Conservation (phyloP, 2,888 invertebrate species). For the Monochamus alternatus region DNA sequence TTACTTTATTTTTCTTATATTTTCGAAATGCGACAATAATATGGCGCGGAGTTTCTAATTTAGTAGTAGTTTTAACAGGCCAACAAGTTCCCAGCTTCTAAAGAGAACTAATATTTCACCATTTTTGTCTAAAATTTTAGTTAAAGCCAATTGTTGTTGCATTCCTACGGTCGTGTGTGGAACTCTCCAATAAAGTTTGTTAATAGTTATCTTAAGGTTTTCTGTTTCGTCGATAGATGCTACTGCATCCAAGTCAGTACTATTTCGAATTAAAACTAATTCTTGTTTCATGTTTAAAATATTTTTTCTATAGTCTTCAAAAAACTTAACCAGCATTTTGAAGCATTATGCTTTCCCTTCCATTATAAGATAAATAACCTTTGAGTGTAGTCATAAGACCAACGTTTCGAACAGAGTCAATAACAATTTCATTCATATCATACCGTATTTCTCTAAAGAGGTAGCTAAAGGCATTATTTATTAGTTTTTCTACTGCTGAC, state of each 20-base stretch:
- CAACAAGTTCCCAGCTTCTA: constrained; percentile 15
- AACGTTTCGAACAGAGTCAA: no score
- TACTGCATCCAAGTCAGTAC: constrained; percentile 2
- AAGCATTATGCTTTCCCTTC: no score
- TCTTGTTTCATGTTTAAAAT: constrained; percentile 13
- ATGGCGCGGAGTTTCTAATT: constrained; percentile 15
- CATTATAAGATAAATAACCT: no score
- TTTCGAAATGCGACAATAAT: background rate
- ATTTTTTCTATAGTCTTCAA: constrained; percentile 8
- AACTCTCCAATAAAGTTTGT: constrained; percentile 5
- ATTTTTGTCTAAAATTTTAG: constrained; percentile 24
- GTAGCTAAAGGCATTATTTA: background rate
- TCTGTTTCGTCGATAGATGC: constrained; percentile 19
- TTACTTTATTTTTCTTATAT: constrained; percentile 11
- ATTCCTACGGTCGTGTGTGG: constrained; percentile 38
- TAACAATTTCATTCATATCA: no score
- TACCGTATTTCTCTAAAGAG: no score
- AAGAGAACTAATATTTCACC: background rate
- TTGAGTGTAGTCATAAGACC: no score
- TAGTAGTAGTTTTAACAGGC: constrained; percentile 21
- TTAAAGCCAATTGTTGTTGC: constrained; percentile 34
- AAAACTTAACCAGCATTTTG: no score
- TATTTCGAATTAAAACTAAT: background rate
- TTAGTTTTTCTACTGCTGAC: no score
- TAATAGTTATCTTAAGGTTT: constrained; percentile 27